These are phyloP conservation scores for Meda fulgida DNA, from an alignment of 2,797 vertebrate species.

Conservation along the genomic window DNA sequence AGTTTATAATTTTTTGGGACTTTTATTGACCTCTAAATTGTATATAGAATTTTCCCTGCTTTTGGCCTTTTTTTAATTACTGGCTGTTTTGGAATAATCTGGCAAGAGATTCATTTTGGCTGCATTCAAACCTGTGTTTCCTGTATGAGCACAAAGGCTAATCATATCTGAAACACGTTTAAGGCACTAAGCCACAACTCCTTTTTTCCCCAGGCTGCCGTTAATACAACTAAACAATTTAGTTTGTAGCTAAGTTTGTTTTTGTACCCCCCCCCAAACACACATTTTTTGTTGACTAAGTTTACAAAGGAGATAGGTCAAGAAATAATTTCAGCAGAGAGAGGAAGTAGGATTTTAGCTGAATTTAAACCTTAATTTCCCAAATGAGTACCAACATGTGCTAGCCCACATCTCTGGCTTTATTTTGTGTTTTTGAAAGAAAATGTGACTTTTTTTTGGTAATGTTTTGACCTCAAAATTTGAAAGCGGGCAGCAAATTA, in stretches of 20 bases:
- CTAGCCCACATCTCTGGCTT: background rate
- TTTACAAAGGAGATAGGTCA: no score
- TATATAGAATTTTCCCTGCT: background rate
- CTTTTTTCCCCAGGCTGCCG: background rate
- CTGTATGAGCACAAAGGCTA: background rate
- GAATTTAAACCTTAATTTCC: constrained; percentile 7
- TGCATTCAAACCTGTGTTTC: background rate
- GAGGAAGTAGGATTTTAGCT: background rate
- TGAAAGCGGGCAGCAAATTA: background rate
- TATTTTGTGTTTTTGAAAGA: background rate
- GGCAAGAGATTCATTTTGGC: background rate
- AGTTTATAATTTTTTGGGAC: background rate
- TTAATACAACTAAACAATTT: background rate
- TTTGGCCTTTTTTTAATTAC: background rate
- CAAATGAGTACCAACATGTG: background rate
- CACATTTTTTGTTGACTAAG: no score
- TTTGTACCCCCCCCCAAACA: no score
- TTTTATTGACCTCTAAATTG: background rate
- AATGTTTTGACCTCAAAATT: constrained; percentile 3
- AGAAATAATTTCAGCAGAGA: no score
- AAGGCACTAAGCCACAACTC: background rate
- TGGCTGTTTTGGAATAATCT: background rate
- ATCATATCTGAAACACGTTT: background rate
- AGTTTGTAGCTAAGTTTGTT: no score
- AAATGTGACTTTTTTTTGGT: background rate